Evolutionary conservation across 2,888 invertebrate species (phyloP).

Genomic region (Polydrusus cervinus): DNA sequence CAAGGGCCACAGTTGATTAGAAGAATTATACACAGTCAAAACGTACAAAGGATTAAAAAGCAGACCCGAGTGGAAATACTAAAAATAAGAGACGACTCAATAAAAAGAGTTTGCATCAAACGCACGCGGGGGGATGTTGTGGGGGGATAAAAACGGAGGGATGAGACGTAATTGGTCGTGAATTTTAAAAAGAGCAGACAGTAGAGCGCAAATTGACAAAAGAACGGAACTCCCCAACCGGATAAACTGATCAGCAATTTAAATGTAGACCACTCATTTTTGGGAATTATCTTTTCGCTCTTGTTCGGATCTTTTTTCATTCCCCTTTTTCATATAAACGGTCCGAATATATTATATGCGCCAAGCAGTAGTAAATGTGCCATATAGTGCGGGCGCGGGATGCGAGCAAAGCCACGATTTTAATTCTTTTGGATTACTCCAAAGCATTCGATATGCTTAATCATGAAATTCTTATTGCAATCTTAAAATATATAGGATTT

Average conservation of each 20-base stretch:
- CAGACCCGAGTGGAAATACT: conserved; percentile 10
- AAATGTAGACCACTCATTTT: conserved; percentile 69
- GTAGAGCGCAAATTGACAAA: conserved; percentile 57
- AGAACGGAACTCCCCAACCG: conserved; percentile 69
- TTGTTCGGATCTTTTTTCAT: conserved; percentile 4
- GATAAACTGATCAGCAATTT: conserved; percentile 72
- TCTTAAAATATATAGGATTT: too few relatives aligned
- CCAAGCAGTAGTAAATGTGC: too few relatives aligned
- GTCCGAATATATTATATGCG: too few relatives aligned
- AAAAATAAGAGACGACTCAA: conserved; percentile 34
- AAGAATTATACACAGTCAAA: conserved; percentile 8
- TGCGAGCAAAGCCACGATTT: too few relatives aligned
- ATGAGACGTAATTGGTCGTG: conserved; percentile 45
- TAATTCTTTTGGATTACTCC: too few relatives aligned
- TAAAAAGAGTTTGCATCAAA: conserved; percentile 36
- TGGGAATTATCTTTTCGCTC: conserved; percentile 48
- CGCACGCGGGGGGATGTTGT: conserved; percentile 2
- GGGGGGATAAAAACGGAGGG: conserved; percentile 25
- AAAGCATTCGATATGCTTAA: too few relatives aligned
- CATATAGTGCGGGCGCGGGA: too few relatives aligned
- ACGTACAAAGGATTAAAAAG: conserved; percentile 29
- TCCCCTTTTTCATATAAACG: not conserved
- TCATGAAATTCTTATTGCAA: too few relatives aligned
- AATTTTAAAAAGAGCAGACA: conserved; percentile 50
- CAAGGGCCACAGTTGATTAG: conserved; percentile 12